Evolutionary conservation across 2,797 vertebrate genomes (phyloP), one percentile per base, ranked within the genome.

Genomic region (Paguma larvata): DNA sequence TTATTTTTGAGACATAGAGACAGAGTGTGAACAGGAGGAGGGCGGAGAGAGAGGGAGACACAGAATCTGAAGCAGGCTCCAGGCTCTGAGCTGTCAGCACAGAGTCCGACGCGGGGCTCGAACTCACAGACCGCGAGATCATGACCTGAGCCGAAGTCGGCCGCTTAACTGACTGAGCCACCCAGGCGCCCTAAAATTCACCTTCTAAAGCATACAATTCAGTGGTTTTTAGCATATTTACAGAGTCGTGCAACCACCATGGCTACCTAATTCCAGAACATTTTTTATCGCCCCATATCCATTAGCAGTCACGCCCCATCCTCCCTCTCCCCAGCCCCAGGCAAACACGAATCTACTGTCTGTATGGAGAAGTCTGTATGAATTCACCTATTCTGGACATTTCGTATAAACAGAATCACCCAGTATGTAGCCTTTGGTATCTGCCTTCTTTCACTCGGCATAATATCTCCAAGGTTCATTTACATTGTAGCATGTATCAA

Each of bases 401-500:
- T 75, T 63, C 19, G 25, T 53, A 23, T 34, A 75, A 73, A 27
- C 34, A 63, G 30, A 59, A 59, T 48, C 65, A 72, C 13, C 46
- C 30, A 38, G 2, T 11, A 7, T 1, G 6, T 62, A 32, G 30
- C 16, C 72, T 48, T n/a, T 34, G n/a, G 63, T n/a, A 32, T 15
- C 41, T 70, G 44, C 18, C 16, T 70, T 80, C 62, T 48, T 59
- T 32, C 79, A 73, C 53, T 51, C n/a, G 32, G 38, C 4, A 34
- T 46, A 3, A 53, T 3, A 53, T 75, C 48, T 53, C 62, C 53
- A 27, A n/a, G 65, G 11, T 51, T 84, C 14, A 13, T 16, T 15
- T 4, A 2, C 12, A 2, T 25, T 14, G 19, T 62, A 53, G 10
- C 15, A 25, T 6, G 18, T 30, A 8, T 38, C 0, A 0, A n/a